Base-by-base conservation (phyloP, 2,888 invertebrate species). In the Labia minor region DNA sequence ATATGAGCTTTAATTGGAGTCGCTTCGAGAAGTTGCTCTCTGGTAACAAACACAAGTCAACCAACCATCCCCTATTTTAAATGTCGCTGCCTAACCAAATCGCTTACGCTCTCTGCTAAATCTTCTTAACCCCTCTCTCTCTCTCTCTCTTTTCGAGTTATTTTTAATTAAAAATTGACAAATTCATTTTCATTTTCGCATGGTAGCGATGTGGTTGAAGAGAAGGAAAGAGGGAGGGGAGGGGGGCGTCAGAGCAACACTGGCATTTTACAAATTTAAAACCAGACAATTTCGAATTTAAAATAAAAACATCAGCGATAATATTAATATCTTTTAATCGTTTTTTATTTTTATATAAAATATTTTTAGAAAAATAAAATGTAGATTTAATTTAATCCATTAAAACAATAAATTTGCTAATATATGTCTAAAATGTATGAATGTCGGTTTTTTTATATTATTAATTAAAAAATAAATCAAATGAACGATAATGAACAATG, bases 101-200 rank as follows among this genome's bases (percentile, higher is more conserved):
- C 49, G n/a, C 16, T 49, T 16, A 49, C 14, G 49, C 49, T 49
- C 49, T 49, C 49, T 49, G 49, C n/a, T n/a, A 49, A 49, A n/a
- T 49, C 49, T 49, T 16, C 49, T 49, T 49, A 49, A n/a, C 49
- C 14, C 49, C 49, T 14, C 49, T 10, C 49, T 4, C 49, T 10
- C 49, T 10, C 33, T 49, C 49, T 49, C 49, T 49, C 49, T 49
- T 49, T 49, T 6, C n/a, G 49, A 16, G 49, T 49, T 49, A 49
- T 49, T 49, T 49, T 49, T 49, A 49, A 49, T 49, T 49, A 49
- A 49, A 49, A 49, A 49, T 49, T 49, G 49, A 49, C 49, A 49
- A 49, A 49, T 49, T 49, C 49, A 49, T 49, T 49, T 49, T 49
- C 33, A 14, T 49, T 49, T 14, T 14, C 49, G 6, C 49, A 26